Evolutionary conservation across 2,113 vertebrate species (phyloP), one percentile per base, ranked within the genome.

Genomic region (Alouatta palliata): DNA sequence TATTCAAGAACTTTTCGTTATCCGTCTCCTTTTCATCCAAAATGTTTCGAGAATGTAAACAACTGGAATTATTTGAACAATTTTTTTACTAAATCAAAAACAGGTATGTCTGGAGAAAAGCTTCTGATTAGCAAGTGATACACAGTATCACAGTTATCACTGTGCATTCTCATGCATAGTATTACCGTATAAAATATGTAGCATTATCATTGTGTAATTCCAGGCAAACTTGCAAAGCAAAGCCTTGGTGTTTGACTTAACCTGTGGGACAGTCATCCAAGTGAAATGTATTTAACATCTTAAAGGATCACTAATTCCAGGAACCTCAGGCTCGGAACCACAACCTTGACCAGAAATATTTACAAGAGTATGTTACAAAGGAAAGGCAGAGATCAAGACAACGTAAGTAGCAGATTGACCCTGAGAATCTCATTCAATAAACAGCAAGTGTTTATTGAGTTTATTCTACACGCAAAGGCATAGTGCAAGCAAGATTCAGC

Each of bases 201-300:
- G 40, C 45, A 73, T 66, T 58, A 71, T 87, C 40, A 49, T 87
- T 47, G n/a, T 43, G 10, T 79, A 64, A 68, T 86, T 88, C 40
- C 49, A 80, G 43, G 87, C 5, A 84, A 47, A 89, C 87, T 87
- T 35, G 11, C 32, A 58, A 45, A 92, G 47, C 40, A 80, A 66
- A 87, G 64, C 32, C 23, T 90, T 87, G 88, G 47, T 58, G 45
- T 88, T 94, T 85, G 73, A 40, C 94, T 52, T 94, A 90, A 70
- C 27, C 43, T 32, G 20, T 20, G 21, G 13, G 35, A 43, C 85
- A 23, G n/a, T 90, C 45, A 37, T 76, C 64, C 25, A 43, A 75
- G 32, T 56, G 61, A 90, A 92, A 71, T 76, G 4, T 56, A 40
- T 56, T 81, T 75, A 47, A 79, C 56, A 45, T 91, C 52, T 73